Evolutionary conservation across 2,113 vertebrate genomes (phyloP).

Genomic region (Physeter macrocephalus): DNA sequence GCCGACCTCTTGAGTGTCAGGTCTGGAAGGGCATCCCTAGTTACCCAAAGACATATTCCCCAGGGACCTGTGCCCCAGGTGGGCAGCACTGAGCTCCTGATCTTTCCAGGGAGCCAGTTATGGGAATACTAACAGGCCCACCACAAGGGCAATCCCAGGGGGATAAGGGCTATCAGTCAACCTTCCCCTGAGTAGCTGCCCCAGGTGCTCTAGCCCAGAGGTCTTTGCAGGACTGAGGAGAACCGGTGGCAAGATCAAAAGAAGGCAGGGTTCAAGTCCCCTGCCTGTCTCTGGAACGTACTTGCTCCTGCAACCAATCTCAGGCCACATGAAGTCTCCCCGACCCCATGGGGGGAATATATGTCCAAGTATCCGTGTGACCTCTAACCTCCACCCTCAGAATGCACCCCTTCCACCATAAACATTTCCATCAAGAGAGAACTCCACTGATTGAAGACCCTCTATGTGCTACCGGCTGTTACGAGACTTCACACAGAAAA

Average conservation of each 20-base stretch:
- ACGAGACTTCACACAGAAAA: not conserved
- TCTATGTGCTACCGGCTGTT: no score
- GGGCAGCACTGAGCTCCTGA: not conserved
- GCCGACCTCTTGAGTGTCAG: not conserved
- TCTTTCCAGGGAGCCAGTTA: not conserved
- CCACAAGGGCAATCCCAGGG: not conserved
- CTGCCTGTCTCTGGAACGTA: no score
- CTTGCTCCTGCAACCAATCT: not conserved
- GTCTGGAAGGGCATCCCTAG: not conserved
- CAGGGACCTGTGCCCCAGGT: rapidly evolving
- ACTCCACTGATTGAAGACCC: not conserved
- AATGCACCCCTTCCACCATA: not conserved
- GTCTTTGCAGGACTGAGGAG: not conserved
- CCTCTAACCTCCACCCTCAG: not conserved
- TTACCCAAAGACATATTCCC: not conserved
- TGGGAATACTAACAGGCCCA: not conserved
- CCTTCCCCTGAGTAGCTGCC: not conserved
- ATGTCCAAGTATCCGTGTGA: not conserved
- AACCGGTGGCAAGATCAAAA: not conserved
- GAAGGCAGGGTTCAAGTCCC: not conserved
- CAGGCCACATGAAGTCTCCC: not conserved
- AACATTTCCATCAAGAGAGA: not conserved
- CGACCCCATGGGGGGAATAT: not conserved
- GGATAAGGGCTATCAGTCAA: not conserved
- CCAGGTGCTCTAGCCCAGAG: not conserved